phyloP scores from a whole-genome alignment of 2,113 vertebrate genomes.

The Oreochromis aureus region DNA sequence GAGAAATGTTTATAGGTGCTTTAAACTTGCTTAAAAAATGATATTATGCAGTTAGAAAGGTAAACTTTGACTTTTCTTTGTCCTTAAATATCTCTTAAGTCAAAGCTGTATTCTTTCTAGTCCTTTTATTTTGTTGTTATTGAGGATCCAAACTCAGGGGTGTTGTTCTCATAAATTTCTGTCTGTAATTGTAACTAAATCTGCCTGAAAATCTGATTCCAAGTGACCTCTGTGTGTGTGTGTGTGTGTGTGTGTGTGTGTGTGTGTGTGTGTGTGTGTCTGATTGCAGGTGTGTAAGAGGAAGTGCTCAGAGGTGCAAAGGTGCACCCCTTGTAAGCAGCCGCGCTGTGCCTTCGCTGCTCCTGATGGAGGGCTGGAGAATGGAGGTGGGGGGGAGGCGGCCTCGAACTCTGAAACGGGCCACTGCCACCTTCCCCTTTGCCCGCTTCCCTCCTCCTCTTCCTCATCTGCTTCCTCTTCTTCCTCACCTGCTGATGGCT shows the following conservation, averaged over 20 bases:
- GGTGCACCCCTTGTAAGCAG: slow-evolving; percentile 86
- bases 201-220: background rate
- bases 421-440: slow-evolving; percentile 69
- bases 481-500: slow-evolving; percentile 65
- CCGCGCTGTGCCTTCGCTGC: slow-evolving; percentile 80
- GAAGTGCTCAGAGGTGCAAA: slow-evolving; percentile 82
- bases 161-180: background rate
- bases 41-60: background rate
- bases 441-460: slow-evolving; percentile 71
- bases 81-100: background rate
- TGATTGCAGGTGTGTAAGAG: slow-evolving; percentile 81
- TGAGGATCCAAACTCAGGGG: background rate
- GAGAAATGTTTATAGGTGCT: background rate
- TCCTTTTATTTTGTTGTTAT: background rate
- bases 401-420: slow-evolving; percentile 58
- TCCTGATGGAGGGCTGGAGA: slow-evolving; percentile 63
- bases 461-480: slow-evolving; percentile 58
- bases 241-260: slow-evolving; percentile 1
- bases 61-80: background rate
- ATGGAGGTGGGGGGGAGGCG: slow-evolving; percentile 47
- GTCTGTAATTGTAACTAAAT: background rate
- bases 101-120: background rate
- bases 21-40: background rate
- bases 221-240: background rate
- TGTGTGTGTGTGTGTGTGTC: background rate